Evolutionary conservation across 2,888 invertebrate genomes (phyloP), one percentile per base, ranked within the genome.

Genomic region (Heteropelma amictum): DNA sequence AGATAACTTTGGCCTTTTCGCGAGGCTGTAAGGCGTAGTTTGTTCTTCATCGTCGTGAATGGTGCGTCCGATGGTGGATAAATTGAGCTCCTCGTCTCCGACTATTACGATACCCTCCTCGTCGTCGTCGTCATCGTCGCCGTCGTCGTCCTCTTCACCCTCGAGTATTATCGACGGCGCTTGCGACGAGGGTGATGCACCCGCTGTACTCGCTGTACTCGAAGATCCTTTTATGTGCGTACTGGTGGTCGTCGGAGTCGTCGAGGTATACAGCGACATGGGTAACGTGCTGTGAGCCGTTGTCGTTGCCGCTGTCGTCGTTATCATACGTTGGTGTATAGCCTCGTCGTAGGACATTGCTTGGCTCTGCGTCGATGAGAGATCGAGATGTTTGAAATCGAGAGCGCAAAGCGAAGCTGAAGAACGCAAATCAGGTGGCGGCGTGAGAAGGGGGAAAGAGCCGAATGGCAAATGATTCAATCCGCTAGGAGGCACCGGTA

Each of bases 91-190:
- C 64, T 91, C 91, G 5, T 92, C 92, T n/a, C 93, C 93, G 33
- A 95, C 95, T 0, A 95, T 95, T 0, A 95, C 94, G 68, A 95
- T 94, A 6, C 94, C 95, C 77, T 94, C 95, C 61, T 94, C 94
- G 49, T 76, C 76, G 14, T 76, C 75, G 79, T 95, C 95, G 30
- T 95, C 95, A 53, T 78, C 88, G 38, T 95, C 95, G 51, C 79
- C 89, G 68, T 86, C 89, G 70, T 86, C 88, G 54, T 89, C 90
- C 63, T 89, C 89, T 45, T 89, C 89, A 4, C 83, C 86, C 26
- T 85, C 90, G 81, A 35, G 83, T 14, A 79, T 83, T 30, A 81
- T 81, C 12, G 82, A 84, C 2, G 85, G 85, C 4, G 83, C 79
- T 35, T 84, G 84, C 4, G 85, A 84, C 1, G 85, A 83, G 0